Base-by-base conservation (phyloP, 1,140 invertebrate genomes). In the Lordiphosa clarofinis region DNA sequence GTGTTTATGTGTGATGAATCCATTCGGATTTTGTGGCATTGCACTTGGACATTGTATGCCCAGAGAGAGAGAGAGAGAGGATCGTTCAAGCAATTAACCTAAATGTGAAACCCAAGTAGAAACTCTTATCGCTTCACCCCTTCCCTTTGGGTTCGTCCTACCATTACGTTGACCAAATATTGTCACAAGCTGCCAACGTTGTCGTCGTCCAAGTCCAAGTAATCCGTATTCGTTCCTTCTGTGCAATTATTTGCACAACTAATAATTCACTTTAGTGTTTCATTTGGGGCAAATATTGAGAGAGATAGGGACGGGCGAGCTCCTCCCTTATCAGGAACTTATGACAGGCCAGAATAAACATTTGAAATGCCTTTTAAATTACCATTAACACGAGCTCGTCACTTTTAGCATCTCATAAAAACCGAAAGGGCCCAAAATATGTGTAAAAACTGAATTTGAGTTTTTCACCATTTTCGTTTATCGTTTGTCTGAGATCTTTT, bases 231-330 rank as follows among this genome's bases (percentile, higher is more conserved):
- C 40, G 50, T 59, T 43, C 47, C 38, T 49, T 42, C 33, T 66
- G 57, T 79, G 76, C 76, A 81, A 82, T 68, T 82, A 82, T 81
- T 81, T 76, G 72, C 78, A 68, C 76, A 82, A 81, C 76, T 81
- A 82, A 81, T 76, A 81, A 81, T 81, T 82, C 75, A 81, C 76
- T 81, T 82, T 76, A 82, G 76, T 72, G 76, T 81, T 79, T 75
- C 76, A 63, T 60, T 76, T 56, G 37, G 53, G 38, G 52, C 58
- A 82, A 76, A 81, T 82, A 81, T 81, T 82, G 53, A 35, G 37
- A 35, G 39, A 60, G 48, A 12, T 5, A 10, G 12, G n/a, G 9
- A 6, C 21, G 4, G 4, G 21, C 4, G 21, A 7, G 12, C 7
- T 8, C 28, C 6, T 8, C 8, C 7, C 28, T 31, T 31, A 31